Base-by-base conservation (phyloP, 2,888 invertebrate species). In the Dicyrtomina minuta region DNA sequence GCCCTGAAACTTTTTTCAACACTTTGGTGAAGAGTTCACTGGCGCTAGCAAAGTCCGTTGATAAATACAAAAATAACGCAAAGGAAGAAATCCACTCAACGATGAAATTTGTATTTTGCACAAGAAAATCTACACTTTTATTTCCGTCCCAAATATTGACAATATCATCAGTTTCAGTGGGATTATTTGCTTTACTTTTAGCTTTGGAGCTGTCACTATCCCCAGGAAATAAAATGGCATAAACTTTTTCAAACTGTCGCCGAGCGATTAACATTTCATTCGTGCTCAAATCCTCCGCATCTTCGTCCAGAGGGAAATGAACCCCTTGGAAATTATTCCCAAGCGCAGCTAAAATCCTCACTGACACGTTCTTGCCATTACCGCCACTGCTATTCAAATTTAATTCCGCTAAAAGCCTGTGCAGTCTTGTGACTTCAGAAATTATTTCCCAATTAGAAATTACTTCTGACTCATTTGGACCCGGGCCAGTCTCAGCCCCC, bases 41-140 rank as follows among this genome's bases (percentile, higher is more conserved):
- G n/a, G 74, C 74, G 10, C 68, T 70, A 4, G 68, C 71, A 55
- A 74, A 76, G 15, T 71, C 73, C 20, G 72, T 72, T 6, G 73
- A 61, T n/a, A 77, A 68, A 51, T 68, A 77, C 26, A 73, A 68
- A 56, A 77, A 77, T 13, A 77, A 27, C 0, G 71, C 74, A 58
- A 65, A 76, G 13, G 72, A 64, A 12, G 49, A 61, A 1, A 72
- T 72, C 77, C 76, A 77, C 43, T 77, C 77, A n/a, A 74, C 69
- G 49, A 76, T 58, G 0, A 77, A 59, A 66, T 72, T 73, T 0
- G 73, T 60, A 53, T 74, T 71, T 58, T 77, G 77, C 13, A 72
- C 24, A 10, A 77, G 22, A 70, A 58, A 74, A 33, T 76, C 76
- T 0, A 78, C 70, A 46, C 73, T 72, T 24, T 75, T 70, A 17